Evolutionary conservation across 2,113 vertebrate genomes (phyloP).

Genomic region (Uria lomvia): DNA sequence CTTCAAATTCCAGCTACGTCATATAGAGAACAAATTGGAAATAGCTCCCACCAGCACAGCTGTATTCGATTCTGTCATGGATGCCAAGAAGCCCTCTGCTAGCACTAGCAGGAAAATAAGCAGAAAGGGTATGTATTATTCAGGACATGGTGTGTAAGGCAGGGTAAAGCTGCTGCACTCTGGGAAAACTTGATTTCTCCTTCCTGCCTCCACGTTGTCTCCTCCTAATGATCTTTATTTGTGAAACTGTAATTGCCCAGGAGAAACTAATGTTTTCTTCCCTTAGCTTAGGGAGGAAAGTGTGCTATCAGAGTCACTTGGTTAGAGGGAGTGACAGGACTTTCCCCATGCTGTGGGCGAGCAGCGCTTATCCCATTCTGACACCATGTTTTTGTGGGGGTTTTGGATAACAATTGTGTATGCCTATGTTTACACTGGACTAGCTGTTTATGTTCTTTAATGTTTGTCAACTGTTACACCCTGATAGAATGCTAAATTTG

Average conservation of each 20-base stretch:
- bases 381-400: not conserved
- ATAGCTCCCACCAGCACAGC: slow-evolving; percentile 80
- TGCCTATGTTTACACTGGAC: not conserved
- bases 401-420: not conserved
- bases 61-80: slow-evolving; percentile 82
- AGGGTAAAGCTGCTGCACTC: not conserved
- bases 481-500: not conserved
- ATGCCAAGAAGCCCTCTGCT: slow-evolving; percentile 80
- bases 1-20: slow-evolving; percentile 80
- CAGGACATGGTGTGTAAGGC: not conserved
- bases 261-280: not conserved
- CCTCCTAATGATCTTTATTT: not conserved
- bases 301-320: not conserved
- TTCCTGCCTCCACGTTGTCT: not conserved
- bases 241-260: not conserved
- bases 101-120: slow-evolving; percentile 74
- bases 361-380: not conserved
- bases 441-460: not conserved
- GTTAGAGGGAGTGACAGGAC: not conserved
- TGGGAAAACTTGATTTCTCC: not conserved
- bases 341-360: not conserved
- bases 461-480: not conserved
- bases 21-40: slow-evolving; percentile 92
- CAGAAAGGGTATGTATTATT: slow-evolving; percentile 78
- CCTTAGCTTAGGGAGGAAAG: not conserved